Conservation (phyloP, 2,797 vertebrate genomes). For the Mormyrus proboscirostris region DNA sequence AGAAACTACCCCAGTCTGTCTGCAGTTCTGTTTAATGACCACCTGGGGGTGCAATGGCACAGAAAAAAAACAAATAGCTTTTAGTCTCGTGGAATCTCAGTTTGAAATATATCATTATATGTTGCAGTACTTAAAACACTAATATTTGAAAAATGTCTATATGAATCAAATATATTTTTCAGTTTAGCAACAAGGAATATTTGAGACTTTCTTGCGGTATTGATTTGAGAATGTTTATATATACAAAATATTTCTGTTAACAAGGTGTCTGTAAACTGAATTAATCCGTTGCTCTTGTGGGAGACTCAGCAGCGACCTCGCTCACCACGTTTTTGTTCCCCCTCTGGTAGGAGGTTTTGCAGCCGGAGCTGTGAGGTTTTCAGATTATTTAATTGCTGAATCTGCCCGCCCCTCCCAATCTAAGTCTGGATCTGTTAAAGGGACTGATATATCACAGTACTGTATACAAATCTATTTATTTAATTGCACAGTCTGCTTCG, state of each 20-base stretch:
- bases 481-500: too few species aligned
- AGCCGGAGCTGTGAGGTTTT: too few species aligned
- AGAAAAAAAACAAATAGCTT: not conserved
- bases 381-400: too few species aligned
- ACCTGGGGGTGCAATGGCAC: not conserved
- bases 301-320: too few species aligned
- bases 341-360: too few species aligned
- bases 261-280: too few species aligned
- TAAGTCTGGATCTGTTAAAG: too few species aligned
- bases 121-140: not conserved
- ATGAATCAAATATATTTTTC: not conserved
- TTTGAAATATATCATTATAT: not conserved
- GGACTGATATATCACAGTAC: too few species aligned
- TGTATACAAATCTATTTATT: too few species aligned
- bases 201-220: not conserved
- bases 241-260: not conserved
- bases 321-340: too few species aligned
- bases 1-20: not conserved
- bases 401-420: too few species aligned
- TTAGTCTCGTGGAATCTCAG: not conserved
- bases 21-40: not conserved
- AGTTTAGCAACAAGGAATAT: not conserved
- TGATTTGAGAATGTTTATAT: not conserved
- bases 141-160: not conserved
- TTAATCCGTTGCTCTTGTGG: too few species aligned